phyloP scores from a whole-genome alignment of 2,113 vertebrate species.

The Herpailurus yagouaroundi region DNA sequence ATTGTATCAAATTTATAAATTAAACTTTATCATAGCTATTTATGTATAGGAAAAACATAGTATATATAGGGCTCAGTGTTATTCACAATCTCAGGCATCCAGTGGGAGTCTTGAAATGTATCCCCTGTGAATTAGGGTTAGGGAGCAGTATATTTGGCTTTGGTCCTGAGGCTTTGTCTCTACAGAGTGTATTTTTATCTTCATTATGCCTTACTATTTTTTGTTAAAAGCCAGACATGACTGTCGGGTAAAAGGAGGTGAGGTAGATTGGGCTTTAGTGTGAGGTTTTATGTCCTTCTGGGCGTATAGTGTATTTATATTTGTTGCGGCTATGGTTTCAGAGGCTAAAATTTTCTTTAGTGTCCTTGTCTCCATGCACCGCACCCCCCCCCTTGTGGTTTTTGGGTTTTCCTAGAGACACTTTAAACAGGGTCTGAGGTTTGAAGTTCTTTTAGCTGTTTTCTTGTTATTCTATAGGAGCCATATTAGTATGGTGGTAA shows the following conservation, averaged over 20 bases:
- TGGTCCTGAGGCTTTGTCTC: not conserved
- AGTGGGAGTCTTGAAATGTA: not conserved
- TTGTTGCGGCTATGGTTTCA: not conserved
- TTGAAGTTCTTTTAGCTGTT: not conserved
- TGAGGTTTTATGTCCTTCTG: not conserved
- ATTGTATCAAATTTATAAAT: not conserved
- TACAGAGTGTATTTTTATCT: not conserved
- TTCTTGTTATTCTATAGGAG: not conserved
- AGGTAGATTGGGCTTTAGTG: not conserved
- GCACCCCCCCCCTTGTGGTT: not conserved
- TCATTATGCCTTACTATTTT: not conserved
- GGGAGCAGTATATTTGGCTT: not conserved
- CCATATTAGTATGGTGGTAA: not conserved
- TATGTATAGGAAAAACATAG: not conserved
- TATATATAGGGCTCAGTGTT: not conserved
- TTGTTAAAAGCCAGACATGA: not conserved
- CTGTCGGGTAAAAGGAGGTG: not conserved
- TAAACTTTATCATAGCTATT: not conserved
- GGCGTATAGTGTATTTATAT: not conserved
- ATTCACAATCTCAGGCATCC: not conserved
- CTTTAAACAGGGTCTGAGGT: not conserved
- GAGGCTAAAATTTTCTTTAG: not conserved
- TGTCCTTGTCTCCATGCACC: not conserved
- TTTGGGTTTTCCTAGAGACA: not conserved
- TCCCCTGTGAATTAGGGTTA: not conserved